Conservation (phyloP, 2,113 vertebrate genomes). For the Megaceryle torquata region DNA sequence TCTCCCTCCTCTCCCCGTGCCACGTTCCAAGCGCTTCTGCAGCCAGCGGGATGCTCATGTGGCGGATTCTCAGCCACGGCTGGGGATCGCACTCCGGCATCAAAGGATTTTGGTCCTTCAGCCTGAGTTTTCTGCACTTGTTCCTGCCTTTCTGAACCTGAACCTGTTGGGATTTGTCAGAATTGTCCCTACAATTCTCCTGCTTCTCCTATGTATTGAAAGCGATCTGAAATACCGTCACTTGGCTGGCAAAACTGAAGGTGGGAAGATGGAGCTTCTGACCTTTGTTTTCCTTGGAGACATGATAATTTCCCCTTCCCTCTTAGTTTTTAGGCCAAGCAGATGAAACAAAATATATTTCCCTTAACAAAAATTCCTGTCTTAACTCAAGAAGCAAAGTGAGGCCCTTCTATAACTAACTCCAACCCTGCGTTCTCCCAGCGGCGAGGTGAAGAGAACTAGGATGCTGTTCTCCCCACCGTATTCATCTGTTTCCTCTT, state of each 20-base stretch:
- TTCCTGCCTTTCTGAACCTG: not conserved
- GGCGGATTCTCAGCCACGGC: not conserved
- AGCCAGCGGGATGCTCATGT: not conserved
- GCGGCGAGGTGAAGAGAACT: not conserved
- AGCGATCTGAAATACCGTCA: not conserved
- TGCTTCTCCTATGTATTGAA: not conserved
- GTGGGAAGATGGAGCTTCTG: not conserved
- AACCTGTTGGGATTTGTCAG: not conserved
- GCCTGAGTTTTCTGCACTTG: not conserved
- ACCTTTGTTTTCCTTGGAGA: not conserved
- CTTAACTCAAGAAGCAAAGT: not conserved
- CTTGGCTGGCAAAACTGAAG: not conserved
- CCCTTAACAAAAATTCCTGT: not conserved
- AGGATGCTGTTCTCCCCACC: not conserved
- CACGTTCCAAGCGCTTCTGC: not conserved
- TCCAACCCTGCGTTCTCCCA: not conserved
- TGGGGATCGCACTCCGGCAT: not conserved
- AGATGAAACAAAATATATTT: not conserved
- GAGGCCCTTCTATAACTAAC: not conserved
- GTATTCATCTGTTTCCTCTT: not conserved
- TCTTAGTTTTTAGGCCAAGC: not conserved
- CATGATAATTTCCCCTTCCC: not conserved
- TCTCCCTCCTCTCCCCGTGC: not conserved
- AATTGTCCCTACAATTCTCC: not conserved
- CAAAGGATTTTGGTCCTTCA: not conserved